A percentile compares a stretch with the other conserved stretches of the same genome.
These are phyloP conservation scores for Brachyopa scutellaris DNA, from an alignment of 2,888 invertebrate genomes.

Conservation along the genomic window DNA sequence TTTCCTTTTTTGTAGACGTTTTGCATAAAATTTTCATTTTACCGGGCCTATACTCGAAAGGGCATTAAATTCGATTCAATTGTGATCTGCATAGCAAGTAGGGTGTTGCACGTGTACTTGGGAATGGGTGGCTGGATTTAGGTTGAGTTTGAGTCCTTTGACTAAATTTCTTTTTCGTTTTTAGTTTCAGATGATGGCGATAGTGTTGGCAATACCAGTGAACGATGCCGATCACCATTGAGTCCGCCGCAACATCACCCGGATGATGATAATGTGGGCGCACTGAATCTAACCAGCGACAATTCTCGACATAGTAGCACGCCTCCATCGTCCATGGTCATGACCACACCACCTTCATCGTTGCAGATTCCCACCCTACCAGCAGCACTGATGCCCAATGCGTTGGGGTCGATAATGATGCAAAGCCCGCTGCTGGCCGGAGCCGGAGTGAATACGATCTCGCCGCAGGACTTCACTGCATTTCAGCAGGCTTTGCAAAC, in stretches of 20 bases:
- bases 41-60: constrained; percentile 52
- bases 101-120: constrained; percentile 19
- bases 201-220: constrained; percentile 80
- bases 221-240: constrained; percentile 80
- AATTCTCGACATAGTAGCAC: constrained; percentile 79
- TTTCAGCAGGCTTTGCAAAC: constrained; percentile 80
- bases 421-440: constrained; percentile 76
- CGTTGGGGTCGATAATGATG: constrained; percentile 73
- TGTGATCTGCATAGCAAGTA: constrained; percentile 73
- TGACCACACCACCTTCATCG: constrained; percentile 56
- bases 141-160: constrained; percentile 6
- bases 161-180: constrained; percentile 50
- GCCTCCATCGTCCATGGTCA: constrained; percentile 77
- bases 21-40: constrained; percentile 69
- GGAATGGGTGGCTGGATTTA: too few relatives aligned
- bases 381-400: constrained; percentile 68
- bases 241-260: constrained; percentile 77
- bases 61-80: constrained; percentile 73
- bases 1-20: constrained; percentile 52
- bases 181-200: constrained; percentile 81
- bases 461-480: constrained; percentile 79
- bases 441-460: constrained; percentile 74
- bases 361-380: constrained; percentile 67
- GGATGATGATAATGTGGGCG: constrained; percentile 78
- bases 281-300: constrained; percentile 80